Evolutionary conservation across 1,140 invertebrate species (phyloP).

Genomic region (Batillaria attramentaria): DNA sequence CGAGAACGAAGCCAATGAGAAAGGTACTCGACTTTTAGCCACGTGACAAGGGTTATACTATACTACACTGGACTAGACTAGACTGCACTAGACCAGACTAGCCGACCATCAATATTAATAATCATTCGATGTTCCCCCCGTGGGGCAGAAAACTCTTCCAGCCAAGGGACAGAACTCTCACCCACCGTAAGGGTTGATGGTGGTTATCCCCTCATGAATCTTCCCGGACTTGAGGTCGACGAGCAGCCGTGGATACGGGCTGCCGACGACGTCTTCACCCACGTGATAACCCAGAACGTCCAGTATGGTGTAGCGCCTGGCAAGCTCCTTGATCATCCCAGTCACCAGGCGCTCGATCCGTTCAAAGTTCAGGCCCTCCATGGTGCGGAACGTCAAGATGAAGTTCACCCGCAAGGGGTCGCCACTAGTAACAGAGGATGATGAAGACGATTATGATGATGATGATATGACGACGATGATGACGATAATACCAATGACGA

Average conservation of each 20-base stretch:
- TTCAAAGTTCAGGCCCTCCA: background rate
- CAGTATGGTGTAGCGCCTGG: constrained; percentile 11
- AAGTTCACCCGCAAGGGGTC: constrained; percentile 36
- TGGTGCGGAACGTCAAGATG: constrained; percentile 32
- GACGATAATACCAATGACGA: background rate
- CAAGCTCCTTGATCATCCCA: constrained; percentile 33
- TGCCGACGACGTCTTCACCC: constrained; percentile 8
- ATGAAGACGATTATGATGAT: background rate
- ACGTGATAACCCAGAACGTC: constrained; percentile 25
- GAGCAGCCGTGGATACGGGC: background rate
- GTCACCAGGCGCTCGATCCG: constrained; percentile 22
- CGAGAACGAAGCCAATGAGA: background rate
- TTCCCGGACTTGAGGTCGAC: background rate
- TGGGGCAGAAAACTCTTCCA: background rate
- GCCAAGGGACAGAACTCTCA: background rate
- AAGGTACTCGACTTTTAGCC: background rate
- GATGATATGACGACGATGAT: background rate
- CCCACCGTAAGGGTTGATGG: constrained; percentile 10
- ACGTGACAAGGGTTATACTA: background rate
- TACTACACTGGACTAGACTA: background rate
- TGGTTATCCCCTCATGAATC: background rate
- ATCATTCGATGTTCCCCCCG: too few relatives aligned
- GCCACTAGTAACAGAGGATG: constrained; percentile 13
- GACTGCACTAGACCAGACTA: background rate
- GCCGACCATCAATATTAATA: background rate